Percentiles rank a stretch among this genome's conserved stretches.
These are phyloP conservation scores for Flexamia atlantica DNA, from an alignment of 2,888 invertebrate species.

Conservation along the genomic window DNA sequence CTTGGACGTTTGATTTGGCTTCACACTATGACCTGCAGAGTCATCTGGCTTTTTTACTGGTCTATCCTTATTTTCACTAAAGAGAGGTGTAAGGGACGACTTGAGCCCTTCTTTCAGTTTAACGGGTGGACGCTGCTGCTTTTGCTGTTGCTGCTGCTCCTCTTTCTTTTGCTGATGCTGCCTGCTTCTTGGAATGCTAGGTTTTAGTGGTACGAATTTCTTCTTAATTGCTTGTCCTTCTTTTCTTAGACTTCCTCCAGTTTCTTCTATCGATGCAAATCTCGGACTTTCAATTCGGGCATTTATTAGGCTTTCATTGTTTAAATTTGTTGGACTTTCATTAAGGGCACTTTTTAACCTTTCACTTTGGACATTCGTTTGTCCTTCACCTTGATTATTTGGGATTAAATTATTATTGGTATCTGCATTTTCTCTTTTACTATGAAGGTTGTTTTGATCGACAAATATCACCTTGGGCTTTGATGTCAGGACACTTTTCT, in stretches of 20 bases:
- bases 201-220: neutral
- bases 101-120: neutral
- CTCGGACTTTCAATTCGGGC: neutral
- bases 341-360: no score
- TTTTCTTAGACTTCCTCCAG: neutral
- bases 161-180: neutral
- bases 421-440: neutral
- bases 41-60: neutral
- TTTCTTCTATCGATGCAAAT: no score
- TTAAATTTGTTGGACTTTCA: no score
- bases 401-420: neutral
- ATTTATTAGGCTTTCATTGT: neutral
- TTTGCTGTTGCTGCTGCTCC: neutral
- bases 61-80: neutral
- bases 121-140: neutral
- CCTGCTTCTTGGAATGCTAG: no score
- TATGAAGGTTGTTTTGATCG: neutral
- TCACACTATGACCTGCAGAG: neutral
- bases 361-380: neutral
- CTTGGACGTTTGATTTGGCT: neutral
- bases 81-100: neutral
- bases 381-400: neutral
- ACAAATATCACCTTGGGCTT: neutral
- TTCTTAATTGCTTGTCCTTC: neutral
- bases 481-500: neutral